A percentile compares a stretch with the other conserved stretches of the same genome.
These are phyloP conservation scores for Empidonax alnorum DNA, from an alignment of 2,113 vertebrate species.

Conservation along the genomic window DNA sequence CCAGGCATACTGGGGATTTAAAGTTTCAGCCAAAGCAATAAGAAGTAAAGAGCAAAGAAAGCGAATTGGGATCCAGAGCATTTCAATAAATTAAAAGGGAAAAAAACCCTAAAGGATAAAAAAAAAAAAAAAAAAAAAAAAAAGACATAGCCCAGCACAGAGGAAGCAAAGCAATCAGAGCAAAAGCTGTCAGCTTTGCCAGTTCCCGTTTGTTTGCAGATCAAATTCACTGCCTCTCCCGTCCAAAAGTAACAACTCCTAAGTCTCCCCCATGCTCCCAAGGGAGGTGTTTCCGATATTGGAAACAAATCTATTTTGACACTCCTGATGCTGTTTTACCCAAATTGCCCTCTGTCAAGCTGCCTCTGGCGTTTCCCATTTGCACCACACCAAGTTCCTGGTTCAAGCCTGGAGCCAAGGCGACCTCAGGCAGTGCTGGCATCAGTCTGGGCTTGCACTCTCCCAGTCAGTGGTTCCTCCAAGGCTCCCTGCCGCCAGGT, in stretches of 20 bases:
- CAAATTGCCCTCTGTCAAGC: neutral
- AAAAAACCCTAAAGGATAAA: neutral
- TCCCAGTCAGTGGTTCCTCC: accelerated
- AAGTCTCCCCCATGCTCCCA: neutral
- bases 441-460: neutral
- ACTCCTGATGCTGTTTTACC: neutral
- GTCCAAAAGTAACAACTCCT: conserved; percentile 37
- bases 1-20: conserved; percentile 37
- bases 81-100: conserved; percentile 60
- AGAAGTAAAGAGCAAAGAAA: conserved; percentile 41
- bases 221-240: conserved; percentile 19
- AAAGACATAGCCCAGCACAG: neutral
- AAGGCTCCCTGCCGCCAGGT: neutral
- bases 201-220: conserved; percentile 9
- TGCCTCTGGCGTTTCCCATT: accelerated
- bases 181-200: conserved; percentile 50
- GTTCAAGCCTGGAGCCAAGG: neutral
- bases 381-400: accelerated
- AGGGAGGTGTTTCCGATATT: conserved; percentile 8
- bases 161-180: conserved; percentile 38
- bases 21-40: conserved; percentile 60
- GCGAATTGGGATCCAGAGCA: conserved; percentile 27
- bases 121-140: neutral
- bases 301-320: conserved; percentile 44
- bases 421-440: neutral